Base-by-base conservation (phyloP, 2,888 invertebrate genomes). In the Matsumyia berberina region DNA sequence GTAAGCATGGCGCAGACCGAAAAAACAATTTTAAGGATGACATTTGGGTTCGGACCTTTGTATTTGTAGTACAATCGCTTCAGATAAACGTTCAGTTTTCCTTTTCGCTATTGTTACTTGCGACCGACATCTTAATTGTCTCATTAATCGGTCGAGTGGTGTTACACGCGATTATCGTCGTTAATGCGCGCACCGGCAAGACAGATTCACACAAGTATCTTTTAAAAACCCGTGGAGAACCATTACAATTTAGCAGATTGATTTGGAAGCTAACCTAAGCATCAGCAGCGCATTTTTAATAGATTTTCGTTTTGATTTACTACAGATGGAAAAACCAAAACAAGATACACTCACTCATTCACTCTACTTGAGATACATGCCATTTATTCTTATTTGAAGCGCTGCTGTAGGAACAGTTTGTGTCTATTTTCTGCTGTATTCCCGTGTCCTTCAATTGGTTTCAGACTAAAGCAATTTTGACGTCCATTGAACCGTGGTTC, bases 141-240 rank as follows among this genome's bases (percentile, higher is more conserved):
- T 67, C 42, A 72, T 83, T 83, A 73, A 67, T 39, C 78, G 82
- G 60, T 83, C 67, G 78, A 62, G 49, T 83, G 73, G 17, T 62
- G 66, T 46, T 62, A 53, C 35, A 39, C 67, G 73, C 67, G 62
- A 78, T 76, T 67, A 66, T 67, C 53, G 60, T 37, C 55, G 55
- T 77, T 78, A 67, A 77, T 19, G 72, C 82, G 72, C 82, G 72
- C 60, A 46, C 44, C 58, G 42, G 19, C 82, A 77, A 77, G 72
- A 62, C 77, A 67, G 73, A 83, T 78, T 73, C 67, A 49, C 55
- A 62, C 72, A 82, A 76, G 57, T 57, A 81, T 35, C 39, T 67
- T 37, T 55, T n/a, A 11, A 8, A 24, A 12, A 37, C 12, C 7
- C 44, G 12, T 24, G 51, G n/a, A 31, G 44, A 39, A 6, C 4